These are phyloP conservation scores for Dendroctonus valens DNA, from an alignment of 1,140 invertebrate genomes.

Conservation along the genomic window DNA sequence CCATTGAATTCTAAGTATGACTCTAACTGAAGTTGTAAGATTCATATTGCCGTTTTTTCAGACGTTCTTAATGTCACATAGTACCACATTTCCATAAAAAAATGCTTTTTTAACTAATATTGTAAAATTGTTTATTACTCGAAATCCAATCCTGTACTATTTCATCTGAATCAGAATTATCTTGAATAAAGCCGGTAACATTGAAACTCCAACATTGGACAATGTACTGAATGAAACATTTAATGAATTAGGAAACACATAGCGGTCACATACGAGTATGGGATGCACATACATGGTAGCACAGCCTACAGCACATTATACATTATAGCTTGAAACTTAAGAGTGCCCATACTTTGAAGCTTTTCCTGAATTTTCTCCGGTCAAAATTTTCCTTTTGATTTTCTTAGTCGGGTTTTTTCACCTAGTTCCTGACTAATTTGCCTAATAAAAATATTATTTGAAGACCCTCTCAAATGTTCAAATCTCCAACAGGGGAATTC, in stretches of 20 bases:
- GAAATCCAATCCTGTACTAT: constrained; percentile 6
- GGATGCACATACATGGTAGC: constrained; percentile 28
- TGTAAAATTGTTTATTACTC: not conserved
- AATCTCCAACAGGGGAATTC: not conserved
- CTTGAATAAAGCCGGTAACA: constrained; percentile 22
- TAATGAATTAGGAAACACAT: constrained; percentile 32
- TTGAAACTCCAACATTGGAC: constrained; percentile 30
- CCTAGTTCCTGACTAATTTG: constrained; percentile 5
- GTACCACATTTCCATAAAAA: no score
- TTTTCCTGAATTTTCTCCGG: no score
- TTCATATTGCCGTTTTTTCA: no score
- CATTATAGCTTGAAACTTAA: no score
- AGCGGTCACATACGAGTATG: constrained; percentile 24
- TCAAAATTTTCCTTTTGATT: no score
- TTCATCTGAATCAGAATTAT: constrained; percentile 18
- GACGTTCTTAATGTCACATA: no score
- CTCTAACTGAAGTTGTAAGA: no score
- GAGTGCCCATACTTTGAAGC: no score
- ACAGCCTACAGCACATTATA: constrained; percentile 21
- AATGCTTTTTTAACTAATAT: not conserved
- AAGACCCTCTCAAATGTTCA: not conserved
- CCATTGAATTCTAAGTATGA: no score
- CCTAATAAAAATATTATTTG: not conserved
- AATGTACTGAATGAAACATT: constrained; percentile 31
- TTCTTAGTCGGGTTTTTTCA: not conserved